These are phyloP conservation scores for Macrostomum cliftonense DNA, from an alignment of 2,888 invertebrate species.

Conservation along the genomic window DNA sequence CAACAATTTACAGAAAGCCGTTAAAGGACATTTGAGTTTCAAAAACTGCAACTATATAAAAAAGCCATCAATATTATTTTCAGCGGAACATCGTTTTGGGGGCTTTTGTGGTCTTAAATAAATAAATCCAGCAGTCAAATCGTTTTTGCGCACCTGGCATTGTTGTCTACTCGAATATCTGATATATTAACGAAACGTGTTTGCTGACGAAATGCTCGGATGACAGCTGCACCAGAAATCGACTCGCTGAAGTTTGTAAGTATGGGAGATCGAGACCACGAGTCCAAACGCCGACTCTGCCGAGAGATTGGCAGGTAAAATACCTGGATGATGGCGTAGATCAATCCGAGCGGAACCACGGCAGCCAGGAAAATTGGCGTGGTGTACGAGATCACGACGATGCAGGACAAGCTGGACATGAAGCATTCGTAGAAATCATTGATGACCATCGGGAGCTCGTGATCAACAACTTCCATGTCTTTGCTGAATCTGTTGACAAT, in stretches of 20 bases:
- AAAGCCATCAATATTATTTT: too few relatives aligned
- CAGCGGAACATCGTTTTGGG: too few relatives aligned
- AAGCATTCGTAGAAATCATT: not conserved
- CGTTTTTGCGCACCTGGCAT: not conserved
- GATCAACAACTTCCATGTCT: slow-evolving; percentile 25
- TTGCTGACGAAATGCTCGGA: slow-evolving; percentile 8
- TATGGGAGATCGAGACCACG: slow-evolving; percentile 11
- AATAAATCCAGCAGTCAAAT: too few relatives aligned
- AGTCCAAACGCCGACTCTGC: slow-evolving; percentile 10
- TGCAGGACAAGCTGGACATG: not conserved
- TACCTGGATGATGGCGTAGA: not conserved
- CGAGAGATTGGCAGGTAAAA: slow-evolving; percentile 9
- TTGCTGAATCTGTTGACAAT: slow-evolving; percentile 33
- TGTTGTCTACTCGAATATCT: slow-evolving; percentile 5
- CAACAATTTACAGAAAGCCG: too few relatives aligned
- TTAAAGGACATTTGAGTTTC: too few relatives aligned
- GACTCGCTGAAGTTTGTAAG: slow-evolving; percentile 10
- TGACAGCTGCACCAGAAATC: slow-evolving; percentile 7
- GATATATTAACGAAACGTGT: slow-evolving; percentile 1
- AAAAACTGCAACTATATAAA: too few relatives aligned
- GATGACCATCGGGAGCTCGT: slow-evolving; percentile 15
- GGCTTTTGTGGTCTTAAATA: too few relatives aligned
- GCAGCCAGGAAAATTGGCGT: not conserved
- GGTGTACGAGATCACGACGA: not conserved
- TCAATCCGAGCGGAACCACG: not conserved